Evolutionary conservation across 92 coral and sea anemone species (phyloP), one percentile per base, ranked within the genome.

Genomic region (Epizoanthus fatuus): DNA sequence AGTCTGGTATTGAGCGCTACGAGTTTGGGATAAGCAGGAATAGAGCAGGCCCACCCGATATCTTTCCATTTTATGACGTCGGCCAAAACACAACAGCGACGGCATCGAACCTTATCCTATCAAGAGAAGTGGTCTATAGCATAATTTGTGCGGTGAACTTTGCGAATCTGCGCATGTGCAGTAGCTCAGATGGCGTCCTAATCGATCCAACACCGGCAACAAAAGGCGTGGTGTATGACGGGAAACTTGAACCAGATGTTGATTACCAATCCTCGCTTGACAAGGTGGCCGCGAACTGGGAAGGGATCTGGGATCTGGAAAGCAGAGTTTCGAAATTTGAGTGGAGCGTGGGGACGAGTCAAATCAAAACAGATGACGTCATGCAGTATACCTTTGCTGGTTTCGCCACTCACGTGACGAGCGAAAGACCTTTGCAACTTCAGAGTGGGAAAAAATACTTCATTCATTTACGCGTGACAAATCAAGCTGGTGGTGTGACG

Each of bases 261-360:
- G 87, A 73, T 69, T 97, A 91, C 70, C 99, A 97, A 82, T 93
- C 95, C 3, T 91, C 94, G 3, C 75, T 91, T n/a, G 86, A 86
- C 40, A 85, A 64, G 38, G 83, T 97, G 82, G 90, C 95, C 25
- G 99, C 98, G 2, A 97, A 97, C 86, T 97, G 99, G 99, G 99
- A 97, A 86, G 95, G 95, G 57, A 85, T 97, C 71, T 97, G 97
- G 98, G 99, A 97, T 80, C 73, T 97, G 80, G 97, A 95, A 74
- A 97, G 99, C 74, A 93, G 96, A 74, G 90, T 97, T 12, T 94
- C 85, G n/a, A 89, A 86, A 66, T 97, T 97, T 81, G 93, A 95
- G 69, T 97, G 99, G 99, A 91, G 94, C 57, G 88, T 97, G 72
- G 98, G 96, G 25, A 77, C 92, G 19, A 91, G 87, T 68, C 64